Percentiles rank a stretch among this genome's conserved stretches.
These are phyloP conservation scores for Platyrinchus mystaceus DNA, from an alignment of 2,797 vertebrate species.

Conservation along the genomic window DNA sequence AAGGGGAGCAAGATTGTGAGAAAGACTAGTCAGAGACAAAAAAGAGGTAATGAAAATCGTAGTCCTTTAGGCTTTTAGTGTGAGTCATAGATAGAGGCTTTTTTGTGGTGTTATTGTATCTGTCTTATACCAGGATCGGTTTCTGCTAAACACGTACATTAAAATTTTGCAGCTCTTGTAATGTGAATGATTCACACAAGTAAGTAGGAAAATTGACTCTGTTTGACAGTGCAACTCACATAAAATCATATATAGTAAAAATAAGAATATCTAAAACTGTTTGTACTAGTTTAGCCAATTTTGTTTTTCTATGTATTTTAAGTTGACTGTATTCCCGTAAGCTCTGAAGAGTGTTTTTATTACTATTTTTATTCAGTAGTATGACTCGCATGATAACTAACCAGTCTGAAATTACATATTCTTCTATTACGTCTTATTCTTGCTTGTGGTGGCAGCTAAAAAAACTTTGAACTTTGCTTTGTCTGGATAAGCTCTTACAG, in stretches of 20 bases:
- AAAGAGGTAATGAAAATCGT: not conserved
- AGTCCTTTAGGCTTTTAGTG: not conserved
- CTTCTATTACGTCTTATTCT: not conserved
- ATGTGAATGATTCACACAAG: not conserved
- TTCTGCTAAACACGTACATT: not conserved
- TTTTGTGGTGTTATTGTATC: not conserved
- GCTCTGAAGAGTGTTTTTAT: not conserved
- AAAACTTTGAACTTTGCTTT: not conserved
- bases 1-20: not conserved
- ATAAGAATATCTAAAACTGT: not conserved
- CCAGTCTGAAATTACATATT: not conserved
- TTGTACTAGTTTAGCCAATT: not conserved
- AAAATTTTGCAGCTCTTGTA: not conserved
- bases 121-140: not conserved
- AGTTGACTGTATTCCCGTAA: not conserved
- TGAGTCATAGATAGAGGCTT: not conserved
- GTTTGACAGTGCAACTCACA: not conserved
- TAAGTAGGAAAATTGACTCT: not conserved
- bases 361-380: not conserved
- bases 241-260: not conserved
- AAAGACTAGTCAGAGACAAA: not conserved
- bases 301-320: not conserved
- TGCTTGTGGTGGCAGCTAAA: constrained; percentile 27
- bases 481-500: not conserved
- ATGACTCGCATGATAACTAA: not conserved